phyloP scores from a whole-genome alignment of 2,113 vertebrate genomes.

The Ciconia maguari region DNA sequence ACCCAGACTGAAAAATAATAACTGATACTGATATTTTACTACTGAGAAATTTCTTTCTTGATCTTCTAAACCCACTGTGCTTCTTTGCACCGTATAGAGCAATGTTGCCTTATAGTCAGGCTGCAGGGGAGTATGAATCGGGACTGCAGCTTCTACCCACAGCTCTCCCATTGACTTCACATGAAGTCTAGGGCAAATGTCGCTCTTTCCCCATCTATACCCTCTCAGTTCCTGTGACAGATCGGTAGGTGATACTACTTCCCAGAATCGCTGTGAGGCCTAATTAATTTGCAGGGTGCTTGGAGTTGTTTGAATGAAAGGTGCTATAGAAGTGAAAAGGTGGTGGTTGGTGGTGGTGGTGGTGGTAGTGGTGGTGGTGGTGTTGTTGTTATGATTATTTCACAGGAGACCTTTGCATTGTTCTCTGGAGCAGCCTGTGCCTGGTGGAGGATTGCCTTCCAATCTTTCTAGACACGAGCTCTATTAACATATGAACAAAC shows the following conservation, averaged over 20 bases:
- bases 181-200: not conserved
- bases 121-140: not conserved
- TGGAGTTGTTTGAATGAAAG: not conserved
- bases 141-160: not conserved
- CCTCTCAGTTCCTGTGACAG: not conserved
- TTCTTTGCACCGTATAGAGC: not conserved
- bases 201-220: not conserved
- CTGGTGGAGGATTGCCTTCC: not conserved
- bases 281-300: not conserved
- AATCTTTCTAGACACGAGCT: constrained; percentile 3
- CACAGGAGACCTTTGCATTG: not conserved
- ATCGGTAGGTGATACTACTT: not conserved
- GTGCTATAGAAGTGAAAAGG: not conserved
- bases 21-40: not conserved
- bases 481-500: constrained; percentile 58
- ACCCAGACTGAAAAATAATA: not conserved
- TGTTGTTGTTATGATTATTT: not conserved
- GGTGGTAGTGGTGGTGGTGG: not conserved
- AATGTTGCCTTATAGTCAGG: not conserved
- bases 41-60: not conserved
- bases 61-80: not conserved
- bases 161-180: not conserved
- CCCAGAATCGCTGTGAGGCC: not conserved
- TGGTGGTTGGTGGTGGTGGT: no score
- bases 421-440: not conserved